Percentiles rank a stretch among this genome's conserved stretches.
Evolutionary conservation across 2,797 vertebrate genomes (phyloP).

Genomic region (Molossus alvarezi): DNA sequence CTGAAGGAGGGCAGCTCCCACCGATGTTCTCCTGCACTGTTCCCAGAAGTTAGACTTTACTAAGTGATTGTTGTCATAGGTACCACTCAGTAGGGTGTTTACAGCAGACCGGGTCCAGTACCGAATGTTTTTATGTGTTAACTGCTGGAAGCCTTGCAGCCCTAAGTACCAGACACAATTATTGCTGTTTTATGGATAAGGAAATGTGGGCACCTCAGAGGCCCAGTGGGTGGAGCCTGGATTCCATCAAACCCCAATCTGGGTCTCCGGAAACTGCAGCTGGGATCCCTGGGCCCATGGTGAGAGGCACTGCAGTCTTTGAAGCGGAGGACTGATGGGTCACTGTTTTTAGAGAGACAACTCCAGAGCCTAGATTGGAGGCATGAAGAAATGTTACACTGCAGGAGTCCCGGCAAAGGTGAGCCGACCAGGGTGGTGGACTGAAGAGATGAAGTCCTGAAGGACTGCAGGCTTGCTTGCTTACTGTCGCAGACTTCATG

Average conservation of each 20-base stretch:
- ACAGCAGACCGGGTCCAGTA: neutral
- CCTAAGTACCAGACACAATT: neutral
- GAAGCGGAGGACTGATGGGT: neutral
- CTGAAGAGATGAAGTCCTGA: neutral
- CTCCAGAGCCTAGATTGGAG: neutral
- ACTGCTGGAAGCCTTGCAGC: neutral
- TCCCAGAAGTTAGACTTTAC: neutral
- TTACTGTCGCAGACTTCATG: neutral
- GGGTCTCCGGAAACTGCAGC: neutral
- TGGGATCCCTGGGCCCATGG: neutral
- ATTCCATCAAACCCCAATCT: neutral
- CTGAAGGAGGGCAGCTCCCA: neutral
- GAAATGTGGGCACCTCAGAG: neutral
- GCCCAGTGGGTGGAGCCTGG: neutral
- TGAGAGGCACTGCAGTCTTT: neutral
- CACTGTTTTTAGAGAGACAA: neutral
- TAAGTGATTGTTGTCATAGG: neutral
- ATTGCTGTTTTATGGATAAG: neutral
- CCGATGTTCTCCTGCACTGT: neutral
- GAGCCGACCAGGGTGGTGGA: neutral
- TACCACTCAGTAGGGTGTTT: neutral
- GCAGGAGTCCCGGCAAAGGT: neutral
- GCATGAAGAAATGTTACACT: neutral
- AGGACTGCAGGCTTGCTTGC: neutral
- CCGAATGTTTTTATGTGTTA: neutral